Conservation (phyloP, 2,113 vertebrate species). For the Thermophis baileyi region DNA sequence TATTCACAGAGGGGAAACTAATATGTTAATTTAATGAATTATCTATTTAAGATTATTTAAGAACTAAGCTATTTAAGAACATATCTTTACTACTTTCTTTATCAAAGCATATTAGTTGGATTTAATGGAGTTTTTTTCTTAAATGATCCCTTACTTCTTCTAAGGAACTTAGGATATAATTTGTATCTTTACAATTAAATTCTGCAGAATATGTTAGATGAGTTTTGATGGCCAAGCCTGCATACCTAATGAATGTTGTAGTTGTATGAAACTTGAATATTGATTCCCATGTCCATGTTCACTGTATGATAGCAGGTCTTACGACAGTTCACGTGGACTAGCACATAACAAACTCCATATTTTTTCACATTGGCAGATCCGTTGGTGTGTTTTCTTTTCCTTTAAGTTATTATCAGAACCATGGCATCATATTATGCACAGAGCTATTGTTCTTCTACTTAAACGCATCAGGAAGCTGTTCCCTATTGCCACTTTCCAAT, state of each 20-base stretch:
- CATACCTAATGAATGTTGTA: not conserved
- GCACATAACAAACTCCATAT: not conserved
- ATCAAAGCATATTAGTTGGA: not conserved
- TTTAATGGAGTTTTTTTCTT: not conserved
- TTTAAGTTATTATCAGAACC: not conserved
- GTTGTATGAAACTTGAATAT: not conserved
- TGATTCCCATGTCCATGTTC: not conserved
- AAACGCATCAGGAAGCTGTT: not conserved
- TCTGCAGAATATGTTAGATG: not conserved
- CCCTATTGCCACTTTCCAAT: not conserved
- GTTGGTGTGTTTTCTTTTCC: not conserved
- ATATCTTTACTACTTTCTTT: not conserved
- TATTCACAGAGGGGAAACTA: not conserved
- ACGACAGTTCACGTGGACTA: not conserved
- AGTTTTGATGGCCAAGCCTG: not conserved
- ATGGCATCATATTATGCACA: not conserved
- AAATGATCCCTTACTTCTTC: not conserved
- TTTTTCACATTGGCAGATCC: not conserved
- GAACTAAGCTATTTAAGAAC: too few species aligned
- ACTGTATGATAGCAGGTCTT: not conserved
- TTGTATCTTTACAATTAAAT: not conserved
- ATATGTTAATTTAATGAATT: not conserved
- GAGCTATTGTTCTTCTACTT: not conserved
- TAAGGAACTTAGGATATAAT: not conserved
- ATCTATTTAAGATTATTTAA: not conserved